Conservation (phyloP, 2,113 vertebrate species). For the Progne subis region DNA sequence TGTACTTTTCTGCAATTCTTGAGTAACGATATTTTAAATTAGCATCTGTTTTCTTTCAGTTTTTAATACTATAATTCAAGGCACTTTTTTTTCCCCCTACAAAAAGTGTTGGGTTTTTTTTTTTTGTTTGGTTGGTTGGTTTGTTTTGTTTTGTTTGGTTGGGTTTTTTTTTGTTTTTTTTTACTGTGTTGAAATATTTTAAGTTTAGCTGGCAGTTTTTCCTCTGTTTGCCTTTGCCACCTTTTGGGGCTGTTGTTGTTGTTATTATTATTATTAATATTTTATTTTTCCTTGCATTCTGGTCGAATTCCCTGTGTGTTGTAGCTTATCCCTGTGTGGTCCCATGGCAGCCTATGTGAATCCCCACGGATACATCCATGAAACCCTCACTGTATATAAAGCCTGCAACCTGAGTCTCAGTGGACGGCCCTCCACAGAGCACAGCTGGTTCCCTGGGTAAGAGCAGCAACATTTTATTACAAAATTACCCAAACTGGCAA, state of each 20-base stretch:
- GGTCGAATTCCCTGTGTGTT: neutral
- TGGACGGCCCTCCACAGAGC: slow-evolving; percentile 90
- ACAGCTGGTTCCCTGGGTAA: slow-evolving; percentile 99
- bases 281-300: neutral
- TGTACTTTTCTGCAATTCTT: neutral
- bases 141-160: too few species aligned
- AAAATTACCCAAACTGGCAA: neutral
- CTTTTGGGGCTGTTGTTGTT: neutral
- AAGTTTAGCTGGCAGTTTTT: neutral
- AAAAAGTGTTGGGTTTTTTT: neutral
- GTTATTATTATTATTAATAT: neutral
- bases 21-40: neutral
- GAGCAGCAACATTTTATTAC: neutral
- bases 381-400: slow-evolving; percentile 95
- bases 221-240: neutral
- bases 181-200: neutral
- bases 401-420: slow-evolving; percentile 88
- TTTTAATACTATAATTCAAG: neutral
- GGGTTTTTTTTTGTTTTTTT: neutral
- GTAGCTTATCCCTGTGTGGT: slow-evolving; percentile 90
- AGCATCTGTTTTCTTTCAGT: neutral
- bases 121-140: too few species aligned
- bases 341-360: slow-evolving; percentile 99
- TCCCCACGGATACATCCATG: slow-evolving; percentile 94
- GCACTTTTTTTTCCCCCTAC: too few species aligned